Evolutionary conservation across 2,888 invertebrate genomes (phyloP).

Genomic region (Drosophila dives): DNA sequence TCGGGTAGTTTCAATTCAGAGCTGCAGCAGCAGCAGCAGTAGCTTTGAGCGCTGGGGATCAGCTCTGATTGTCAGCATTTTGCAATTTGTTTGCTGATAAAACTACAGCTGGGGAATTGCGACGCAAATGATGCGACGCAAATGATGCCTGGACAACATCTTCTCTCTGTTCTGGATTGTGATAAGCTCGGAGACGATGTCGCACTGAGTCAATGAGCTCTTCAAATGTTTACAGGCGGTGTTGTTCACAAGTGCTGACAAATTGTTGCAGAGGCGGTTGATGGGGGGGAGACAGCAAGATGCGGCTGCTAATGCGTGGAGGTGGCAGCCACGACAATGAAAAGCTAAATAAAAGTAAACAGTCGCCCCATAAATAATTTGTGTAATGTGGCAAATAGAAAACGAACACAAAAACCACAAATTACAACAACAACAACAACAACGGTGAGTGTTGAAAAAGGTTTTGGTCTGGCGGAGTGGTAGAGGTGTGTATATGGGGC

Average conservation of each 20-base stretch:
- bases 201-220: slow-evolving; percentile 21
- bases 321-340: slow-evolving; percentile 58
- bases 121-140: slow-evolving; percentile 53
- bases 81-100: slow-evolving; percentile 33
- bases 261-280: slow-evolving; percentile 58
- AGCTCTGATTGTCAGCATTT: not conserved
- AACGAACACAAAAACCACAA: slow-evolving; percentile 29
- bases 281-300: not conserved
- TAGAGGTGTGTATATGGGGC: slow-evolving; percentile 11
- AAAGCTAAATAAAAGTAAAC: slow-evolving; percentile 66
- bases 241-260: slow-evolving; percentile 47
- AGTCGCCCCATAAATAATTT: slow-evolving; percentile 62
- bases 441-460: slow-evolving; percentile 54
- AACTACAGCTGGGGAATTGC: slow-evolving; percentile 47
- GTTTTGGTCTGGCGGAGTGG: not conserved
- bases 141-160: slow-evolving; percentile 26
- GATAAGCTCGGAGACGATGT: slow-evolving; percentile 39
- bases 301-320: slow-evolving; percentile 20
- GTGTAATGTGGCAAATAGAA: slow-evolving; percentile 61
- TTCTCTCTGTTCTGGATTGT: slow-evolving; percentile 22
- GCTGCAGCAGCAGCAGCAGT: not conserved
- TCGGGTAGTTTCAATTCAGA: not conserved
- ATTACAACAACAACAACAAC: slow-evolving; percentile 15
- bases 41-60: slow-evolving; percentile 6
- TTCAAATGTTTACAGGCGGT: slow-evolving; percentile 40